These are phyloP conservation scores for Bombus huntii DNA, from an alignment of 1,140 invertebrate species.

Conservation along the genomic window DNA sequence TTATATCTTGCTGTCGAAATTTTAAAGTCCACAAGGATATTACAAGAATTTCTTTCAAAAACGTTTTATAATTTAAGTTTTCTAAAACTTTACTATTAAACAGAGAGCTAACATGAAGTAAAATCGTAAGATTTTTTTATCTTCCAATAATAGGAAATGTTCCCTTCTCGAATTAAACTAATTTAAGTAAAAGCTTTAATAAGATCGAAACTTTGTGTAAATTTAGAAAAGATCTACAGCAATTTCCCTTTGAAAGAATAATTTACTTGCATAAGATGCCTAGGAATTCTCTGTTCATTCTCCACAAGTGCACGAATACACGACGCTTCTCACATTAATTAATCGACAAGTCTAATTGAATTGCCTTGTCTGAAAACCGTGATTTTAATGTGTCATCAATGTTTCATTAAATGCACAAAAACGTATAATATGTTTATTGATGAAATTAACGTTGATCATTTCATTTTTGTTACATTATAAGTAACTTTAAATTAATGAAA, in stretches of 20 bases:
- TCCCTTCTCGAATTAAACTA: background rate
- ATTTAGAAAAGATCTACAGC: background rate
- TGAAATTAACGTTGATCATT: background rate
- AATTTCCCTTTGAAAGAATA: background rate
- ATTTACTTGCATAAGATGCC: slow-evolving; percentile 43
- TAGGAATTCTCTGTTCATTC: slow-evolving; percentile 24
- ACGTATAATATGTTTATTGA: background rate
- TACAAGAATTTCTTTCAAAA: background rate
- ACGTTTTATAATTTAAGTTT: background rate
- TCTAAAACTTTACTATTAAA: background rate
- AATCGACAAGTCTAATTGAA: slow-evolving; percentile 77
- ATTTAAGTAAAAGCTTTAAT: background rate
- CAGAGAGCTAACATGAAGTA: too few relatives aligned
- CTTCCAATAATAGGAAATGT: background rate
- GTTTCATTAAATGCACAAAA: slow-evolving; percentile 16
- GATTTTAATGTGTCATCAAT: slow-evolving; percentile 52
- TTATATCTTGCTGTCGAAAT: background rate
- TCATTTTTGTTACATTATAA: background rate
- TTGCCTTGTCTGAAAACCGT: slow-evolving; percentile 70
- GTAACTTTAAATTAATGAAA: background rate
- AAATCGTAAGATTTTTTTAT: background rate
- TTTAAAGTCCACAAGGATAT: background rate
- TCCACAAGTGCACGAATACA: slow-evolving; percentile 46
- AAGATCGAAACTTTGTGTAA: background rate
- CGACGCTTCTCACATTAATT: slow-evolving; percentile 72